Evolutionary conservation across 2,113 vertebrate genomes (phyloP).

Genomic region (Poicephalus gulielmi): DNA sequence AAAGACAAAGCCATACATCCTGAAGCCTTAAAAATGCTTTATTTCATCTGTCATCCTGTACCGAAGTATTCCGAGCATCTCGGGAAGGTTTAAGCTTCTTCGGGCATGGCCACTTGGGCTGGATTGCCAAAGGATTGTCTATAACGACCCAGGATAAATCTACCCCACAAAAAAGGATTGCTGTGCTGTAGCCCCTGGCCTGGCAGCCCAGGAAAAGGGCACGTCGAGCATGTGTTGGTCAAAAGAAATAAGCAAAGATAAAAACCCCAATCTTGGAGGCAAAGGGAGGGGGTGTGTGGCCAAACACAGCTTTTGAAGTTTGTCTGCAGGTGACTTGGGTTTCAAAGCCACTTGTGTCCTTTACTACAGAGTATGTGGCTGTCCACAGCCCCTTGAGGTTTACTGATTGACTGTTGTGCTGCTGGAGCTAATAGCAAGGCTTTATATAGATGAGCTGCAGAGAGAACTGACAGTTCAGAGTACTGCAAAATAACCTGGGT

Average conservation of each 20-base stretch:
- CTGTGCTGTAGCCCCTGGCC: background rate
- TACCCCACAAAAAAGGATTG: background rate
- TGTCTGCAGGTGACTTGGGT: background rate
- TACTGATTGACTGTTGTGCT: background rate
- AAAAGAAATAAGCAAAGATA: background rate
- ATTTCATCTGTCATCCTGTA: background rate
- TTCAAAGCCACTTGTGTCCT: background rate
- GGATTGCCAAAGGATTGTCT: background rate
- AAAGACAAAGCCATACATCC: background rate
- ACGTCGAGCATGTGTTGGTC: background rate
- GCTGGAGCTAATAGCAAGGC: background rate
- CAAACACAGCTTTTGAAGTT: background rate
- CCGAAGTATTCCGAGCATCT: rapidly evolving
- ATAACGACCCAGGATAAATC: background rate
- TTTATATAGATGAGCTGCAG: background rate
- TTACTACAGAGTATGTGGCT: background rate
- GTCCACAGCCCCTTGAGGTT: slow-evolving; percentile 22
- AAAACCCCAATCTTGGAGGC: background rate
- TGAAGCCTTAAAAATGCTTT: background rate
- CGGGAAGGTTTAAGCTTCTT: background rate
- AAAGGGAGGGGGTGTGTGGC: background rate
- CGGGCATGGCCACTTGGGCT: background rate
- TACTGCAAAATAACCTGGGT: background rate
- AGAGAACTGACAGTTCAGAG: background rate
- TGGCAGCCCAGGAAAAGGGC: background rate